phyloP scores from a whole-genome alignment of 2,888 invertebrate species.

The Hyppa rectilinea region DNA sequence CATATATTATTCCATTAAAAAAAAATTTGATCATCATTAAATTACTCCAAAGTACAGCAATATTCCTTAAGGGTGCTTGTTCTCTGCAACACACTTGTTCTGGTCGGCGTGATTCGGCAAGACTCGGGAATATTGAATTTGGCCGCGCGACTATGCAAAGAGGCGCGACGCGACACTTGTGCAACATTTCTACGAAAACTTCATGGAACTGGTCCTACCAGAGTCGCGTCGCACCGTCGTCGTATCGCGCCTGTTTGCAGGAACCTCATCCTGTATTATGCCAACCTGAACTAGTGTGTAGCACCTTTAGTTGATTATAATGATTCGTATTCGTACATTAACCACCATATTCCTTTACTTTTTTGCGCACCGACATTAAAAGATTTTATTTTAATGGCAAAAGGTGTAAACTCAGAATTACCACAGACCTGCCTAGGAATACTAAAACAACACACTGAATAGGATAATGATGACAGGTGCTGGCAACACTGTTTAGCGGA shows the following conservation, averaged over 20 bases:
- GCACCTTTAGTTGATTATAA: not conserved
- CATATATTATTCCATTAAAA: too few species aligned
- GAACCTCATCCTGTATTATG: not conserved
- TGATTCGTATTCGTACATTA: not conserved
- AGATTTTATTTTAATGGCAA: constrained; percentile 43
- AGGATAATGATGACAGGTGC: constrained; percentile 57
- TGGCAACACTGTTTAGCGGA: constrained; percentile 28
- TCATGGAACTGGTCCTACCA: too few species aligned
- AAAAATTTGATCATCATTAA: too few species aligned
- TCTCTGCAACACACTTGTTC: not conserved
- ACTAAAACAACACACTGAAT: constrained; percentile 40
- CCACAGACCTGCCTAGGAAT: constrained; percentile 24
- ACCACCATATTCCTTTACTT: not conserved
- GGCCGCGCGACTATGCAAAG: not conserved
- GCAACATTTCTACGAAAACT: too few species aligned
- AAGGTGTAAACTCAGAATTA: constrained; percentile 42
- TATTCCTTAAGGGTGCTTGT: not conserved
- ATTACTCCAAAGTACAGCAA: not conserved
- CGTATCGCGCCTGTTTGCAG: too few species aligned
- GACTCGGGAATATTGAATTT: not conserved
- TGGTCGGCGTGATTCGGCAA: not conserved
- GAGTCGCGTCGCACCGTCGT: too few species aligned
- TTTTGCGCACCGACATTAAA: constrained; percentile 4
- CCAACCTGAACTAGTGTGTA: not conserved
- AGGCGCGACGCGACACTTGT: too few species aligned